These are phyloP conservation scores for Micoletzkya japonica DNA, from an alignment of 2,888 invertebrate species.

Conservation along the genomic window DNA sequence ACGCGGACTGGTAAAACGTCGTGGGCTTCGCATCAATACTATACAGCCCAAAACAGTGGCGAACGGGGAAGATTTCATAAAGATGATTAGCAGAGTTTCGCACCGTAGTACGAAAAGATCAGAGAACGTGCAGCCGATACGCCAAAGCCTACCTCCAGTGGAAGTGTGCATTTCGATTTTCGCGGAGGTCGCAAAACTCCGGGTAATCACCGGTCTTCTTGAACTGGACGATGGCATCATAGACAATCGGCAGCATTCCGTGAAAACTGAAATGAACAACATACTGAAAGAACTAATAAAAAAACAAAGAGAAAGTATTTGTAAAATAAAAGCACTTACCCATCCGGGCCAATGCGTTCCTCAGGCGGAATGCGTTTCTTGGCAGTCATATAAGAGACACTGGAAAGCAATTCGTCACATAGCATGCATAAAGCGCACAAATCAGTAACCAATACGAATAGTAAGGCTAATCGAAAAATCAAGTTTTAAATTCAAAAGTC, in stretches of 20 bases:
- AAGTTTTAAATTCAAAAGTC: too few species aligned
- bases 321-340: background rate
- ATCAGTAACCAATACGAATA: too few species aligned
- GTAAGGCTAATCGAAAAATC: too few species aligned
- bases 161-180: conserved; percentile 17
- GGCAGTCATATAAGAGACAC: too few species aligned
- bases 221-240: conserved; percentile 21
- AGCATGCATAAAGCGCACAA: too few species aligned
- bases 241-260: conserved; percentile 5
- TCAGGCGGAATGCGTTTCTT: too few species aligned
- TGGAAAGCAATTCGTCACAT: too few species aligned
- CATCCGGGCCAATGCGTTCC: background rate
- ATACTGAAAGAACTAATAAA: too few species aligned
- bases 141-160: conserved; percentile 22
- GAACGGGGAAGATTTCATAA: background rate
- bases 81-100: background rate
- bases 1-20: too few species aligned
- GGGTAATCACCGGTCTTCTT: conserved; percentile 19
- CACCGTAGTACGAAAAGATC: background rate
- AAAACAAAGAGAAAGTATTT: too few species aligned
- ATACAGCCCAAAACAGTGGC: background rate
- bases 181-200: conserved; percentile 4
- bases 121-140: background rate
- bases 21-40: too few species aligned
- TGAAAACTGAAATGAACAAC: conserved; percentile 5